Evolutionary conservation across 2,797 vertebrate species (phyloP).

Genomic region (Thalassophryne amazonica): DNA sequence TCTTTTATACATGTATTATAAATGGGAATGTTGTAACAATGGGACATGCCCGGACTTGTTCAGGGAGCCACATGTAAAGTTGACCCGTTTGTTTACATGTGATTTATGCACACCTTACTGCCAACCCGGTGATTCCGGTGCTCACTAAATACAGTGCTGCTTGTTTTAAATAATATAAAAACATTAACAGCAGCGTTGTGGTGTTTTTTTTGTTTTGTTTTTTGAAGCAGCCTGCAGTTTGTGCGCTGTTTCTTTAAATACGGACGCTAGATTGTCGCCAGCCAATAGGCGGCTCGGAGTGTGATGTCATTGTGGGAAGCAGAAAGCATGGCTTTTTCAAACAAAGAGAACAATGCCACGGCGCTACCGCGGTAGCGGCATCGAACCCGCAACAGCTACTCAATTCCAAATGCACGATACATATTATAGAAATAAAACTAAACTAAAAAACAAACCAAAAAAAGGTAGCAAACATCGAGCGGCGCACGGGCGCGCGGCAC

Average conservation of each 20-base stretch:
- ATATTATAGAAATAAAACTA: not conserved
- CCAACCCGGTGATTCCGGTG: no score
- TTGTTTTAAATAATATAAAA: no score
- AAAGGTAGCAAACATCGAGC: not conserved
- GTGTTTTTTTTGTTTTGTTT: no score
- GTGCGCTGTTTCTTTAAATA: slow-evolving; percentile 78
- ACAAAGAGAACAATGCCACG: slow-evolving; percentile 97
- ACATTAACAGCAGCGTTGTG: no score
- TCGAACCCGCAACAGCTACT: not conserved
- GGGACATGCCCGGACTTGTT: no score
- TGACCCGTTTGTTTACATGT: no score
- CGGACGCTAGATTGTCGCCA: slow-evolving; percentile 44
- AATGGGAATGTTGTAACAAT: no score
- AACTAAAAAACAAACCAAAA: rapidly evolving
- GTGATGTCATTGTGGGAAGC: slow-evolving; percentile 93
- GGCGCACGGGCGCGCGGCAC: slow-evolving; percentile 1
- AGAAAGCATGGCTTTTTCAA: slow-evolving; percentile 92
- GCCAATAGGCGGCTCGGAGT: slow-evolving; percentile 83
- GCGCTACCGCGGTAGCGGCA: slow-evolving; percentile 39
- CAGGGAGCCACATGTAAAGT: no score
- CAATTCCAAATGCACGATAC: rapidly evolving
- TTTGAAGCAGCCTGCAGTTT: not conserved
- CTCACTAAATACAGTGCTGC: no score
- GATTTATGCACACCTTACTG: no score
- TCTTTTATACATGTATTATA: no score